Base-by-base conservation (phyloP, 2,888 invertebrate genomes). In the Papilio demoleus region DNA sequence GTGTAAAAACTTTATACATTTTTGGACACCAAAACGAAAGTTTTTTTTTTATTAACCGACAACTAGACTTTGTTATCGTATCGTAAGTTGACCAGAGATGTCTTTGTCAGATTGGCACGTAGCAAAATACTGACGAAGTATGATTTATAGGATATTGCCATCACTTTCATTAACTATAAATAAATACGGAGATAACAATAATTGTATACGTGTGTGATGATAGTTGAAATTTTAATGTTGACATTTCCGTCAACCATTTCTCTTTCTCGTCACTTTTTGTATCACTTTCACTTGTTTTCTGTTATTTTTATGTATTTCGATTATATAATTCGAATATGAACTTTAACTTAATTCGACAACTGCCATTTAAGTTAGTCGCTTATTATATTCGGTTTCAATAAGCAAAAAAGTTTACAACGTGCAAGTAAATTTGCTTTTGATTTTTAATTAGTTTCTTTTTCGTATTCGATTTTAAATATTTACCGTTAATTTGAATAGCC, bases 201-300 rank as follows among this genome's bases (percentile, higher is more conserved):
- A 45, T 45, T 45, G 0, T 19, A 19, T 45, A 17, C 42, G 19
- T 2, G 19, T 45, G 42, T 17, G 17, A 45, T 3, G 42, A 45
- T 45, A 40, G 42, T 45, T 45, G 19, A 45, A 19, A 19, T 45
- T 47, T 34, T 56, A 47, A 56, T 63, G 68, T 64, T 68, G 68
- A 68, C 68, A 68, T 68, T 68, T 68, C 68, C 68, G 68, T 68
- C 47, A 45, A 47, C 17, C 63, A 64, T 68, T 68, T 68, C 68
- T 68, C 68, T 60, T 68, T 68, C 64, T 68, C 50, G 63, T 38
- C 58, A 59, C 38, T 68, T 68, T 68, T 64, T 64, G 64, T 38
- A 64, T 27, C 50, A 64, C 68, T 64, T 68, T 68, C 68, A 63
- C 68, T 63, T 68, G 27, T 63, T 68, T 63, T 63, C 42, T 38